phyloP scores from a whole-genome alignment of 2,113 vertebrate genomes.

The Agapornis roseicollis region DNA sequence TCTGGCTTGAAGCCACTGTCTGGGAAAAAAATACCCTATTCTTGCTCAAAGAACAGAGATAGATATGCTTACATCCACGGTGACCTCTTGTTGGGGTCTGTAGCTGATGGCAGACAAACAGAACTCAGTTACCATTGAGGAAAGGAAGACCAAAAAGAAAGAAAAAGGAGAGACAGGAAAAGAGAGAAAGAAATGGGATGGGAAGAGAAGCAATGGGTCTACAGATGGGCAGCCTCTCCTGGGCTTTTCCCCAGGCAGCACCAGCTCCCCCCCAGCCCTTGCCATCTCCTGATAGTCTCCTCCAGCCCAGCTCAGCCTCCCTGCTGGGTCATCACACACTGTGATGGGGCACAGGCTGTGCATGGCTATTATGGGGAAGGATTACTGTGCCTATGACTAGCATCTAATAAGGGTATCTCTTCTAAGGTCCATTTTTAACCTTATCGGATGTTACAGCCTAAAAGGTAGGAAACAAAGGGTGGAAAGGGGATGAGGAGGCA shows the following conservation, averaged over 20 bases:
- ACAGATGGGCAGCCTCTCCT: not conserved
- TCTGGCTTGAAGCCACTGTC: not conserved
- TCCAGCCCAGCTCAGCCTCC: fast-evolving
- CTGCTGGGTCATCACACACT: fast-evolving
- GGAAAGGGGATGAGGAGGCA: not conserved
- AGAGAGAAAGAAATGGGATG: not conserved
- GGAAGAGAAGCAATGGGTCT: not conserved
- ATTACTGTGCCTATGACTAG: not conserved
- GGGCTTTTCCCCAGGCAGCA: not conserved
- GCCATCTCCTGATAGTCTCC: fast-evolving
- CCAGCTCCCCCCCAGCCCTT: not conserved
- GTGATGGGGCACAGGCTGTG: fast-evolving
- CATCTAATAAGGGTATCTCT: not conserved
- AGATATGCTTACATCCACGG: not conserved
- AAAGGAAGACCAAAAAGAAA: not conserved
- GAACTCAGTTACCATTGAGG: not conserved
- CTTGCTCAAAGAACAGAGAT: not conserved
- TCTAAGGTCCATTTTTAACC: not conserved
- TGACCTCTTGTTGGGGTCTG: not conserved
- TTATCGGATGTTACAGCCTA: not conserved
- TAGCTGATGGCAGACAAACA: not conserved
- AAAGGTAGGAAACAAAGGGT: not conserved
- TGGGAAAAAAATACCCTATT: not conserved
- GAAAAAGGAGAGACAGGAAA: not conserved
- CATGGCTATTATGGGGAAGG: fast-evolving